Evolutionary conservation across 1,140 invertebrate genomes (phyloP).

Genomic region (Sitodiplosis mosellana): DNA sequence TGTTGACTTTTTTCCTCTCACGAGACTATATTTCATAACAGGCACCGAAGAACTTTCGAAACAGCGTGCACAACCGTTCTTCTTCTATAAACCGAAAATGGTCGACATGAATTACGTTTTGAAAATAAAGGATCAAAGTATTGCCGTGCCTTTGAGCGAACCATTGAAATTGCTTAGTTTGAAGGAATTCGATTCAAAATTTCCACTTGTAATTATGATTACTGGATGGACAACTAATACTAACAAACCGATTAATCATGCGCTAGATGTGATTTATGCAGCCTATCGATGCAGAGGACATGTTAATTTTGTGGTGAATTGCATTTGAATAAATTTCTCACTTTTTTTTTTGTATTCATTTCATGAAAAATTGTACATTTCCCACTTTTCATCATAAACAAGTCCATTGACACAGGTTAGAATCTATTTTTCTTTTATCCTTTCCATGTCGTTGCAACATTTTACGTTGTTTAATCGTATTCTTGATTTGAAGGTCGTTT

Average conservation of each 20-base stretch:
- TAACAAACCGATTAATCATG: not conserved
- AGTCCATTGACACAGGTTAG: no score
- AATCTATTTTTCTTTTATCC: not conserved
- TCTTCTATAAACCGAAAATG: not conserved
- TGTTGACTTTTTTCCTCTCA: no score
- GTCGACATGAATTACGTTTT: not conserved
- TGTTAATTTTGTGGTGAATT: not conserved
- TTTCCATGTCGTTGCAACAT: no score
- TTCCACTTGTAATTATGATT: not conserved
- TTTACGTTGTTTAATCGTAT: no score
- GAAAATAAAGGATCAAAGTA: not conserved
- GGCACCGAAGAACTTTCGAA: no score
- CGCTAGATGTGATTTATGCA: not conserved
- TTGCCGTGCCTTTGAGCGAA: not conserved
- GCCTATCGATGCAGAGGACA: not conserved
- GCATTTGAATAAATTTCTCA: not conserved
- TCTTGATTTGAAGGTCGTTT: slow-evolving; percentile 8
- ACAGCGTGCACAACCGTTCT: no score
- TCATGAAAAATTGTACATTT: no score
- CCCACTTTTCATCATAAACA: no score
- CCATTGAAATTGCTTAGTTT: not conserved
- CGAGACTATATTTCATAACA: no score
- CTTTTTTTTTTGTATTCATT: no score
- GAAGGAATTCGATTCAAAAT: not conserved
- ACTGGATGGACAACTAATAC: not conserved